Evolutionary conservation across 2,888 invertebrate genomes (phyloP), one percentile per base, ranked within the genome.

Genomic region (Nemotelus nigrinus): DNA sequence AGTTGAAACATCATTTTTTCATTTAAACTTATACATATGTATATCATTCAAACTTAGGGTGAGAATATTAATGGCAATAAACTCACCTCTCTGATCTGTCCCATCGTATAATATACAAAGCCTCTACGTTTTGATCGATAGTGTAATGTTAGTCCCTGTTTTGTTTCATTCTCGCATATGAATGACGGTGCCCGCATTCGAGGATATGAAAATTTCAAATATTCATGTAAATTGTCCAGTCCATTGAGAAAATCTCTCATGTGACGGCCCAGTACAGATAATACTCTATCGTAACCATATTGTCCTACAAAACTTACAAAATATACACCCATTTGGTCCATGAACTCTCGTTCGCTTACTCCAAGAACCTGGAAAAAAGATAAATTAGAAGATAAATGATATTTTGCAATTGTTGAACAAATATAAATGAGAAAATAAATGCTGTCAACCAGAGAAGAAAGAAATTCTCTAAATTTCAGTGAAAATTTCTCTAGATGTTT

Each of bases 81-180:
- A 47, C n/a, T 53, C 82, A 92, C 93, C 90, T 94, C 95, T 85
- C 94, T 90, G 81, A 98, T 97, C 87, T 97, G 97, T 2, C 98
- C 98, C 93, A 97, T 97, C 4, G 98, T 97, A 85, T 99, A 99
- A 87, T 96, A 96, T 3, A 98, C 94, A 85, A 97, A 98, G 0
- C 98, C 98, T 80, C 95, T 91, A 80, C 98, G 89, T 86, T 96
- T 97, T 82, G 96, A 97, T 76, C 97, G 90, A 87, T 97, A 97
- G 88, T 98, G 98, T 78, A 99, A 89, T 0, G 96, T 96, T 80
- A 99, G 88, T 0, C 98, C 98, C 84, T 95, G 94, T 77, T 94
- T 90, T 0, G 96, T 95, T 86, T 99, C 98, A 84, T 97, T 96
- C 86, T 98, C 98, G 84, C 97, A 97, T 82, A 97, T 98, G 86